Base-by-base conservation (phyloP, 64 coral and sea anemone genomes). In the Exaiptasia diaphana region DNA sequence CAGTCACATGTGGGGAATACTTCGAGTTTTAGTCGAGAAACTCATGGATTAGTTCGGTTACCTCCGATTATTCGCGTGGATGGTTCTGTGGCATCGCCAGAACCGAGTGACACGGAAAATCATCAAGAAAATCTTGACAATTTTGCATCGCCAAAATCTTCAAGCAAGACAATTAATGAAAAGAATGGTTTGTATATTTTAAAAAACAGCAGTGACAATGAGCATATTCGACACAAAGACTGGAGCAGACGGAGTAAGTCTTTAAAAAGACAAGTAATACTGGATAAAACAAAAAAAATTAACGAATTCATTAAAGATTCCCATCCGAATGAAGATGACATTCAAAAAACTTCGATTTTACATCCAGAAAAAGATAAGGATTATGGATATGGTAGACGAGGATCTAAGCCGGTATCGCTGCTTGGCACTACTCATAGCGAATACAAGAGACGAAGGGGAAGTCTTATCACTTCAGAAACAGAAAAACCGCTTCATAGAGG, bases 41-140 rank as follows among this genome's bases (percentile, higher is more conserved):
- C 46, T 67, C 91, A 94, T 14, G 91, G 91, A 23, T 63, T 94
- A 2, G 91, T 94, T 39, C 72, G 91, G 28, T 44, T 94, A 12
- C 91, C 91, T 44, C 91, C 91, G 53, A 88, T 94, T 11, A 79
- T 87, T 60, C 90, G 69, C 3, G 48, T 93, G 50, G 90, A 93
- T 48, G 87, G n/a, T n/a, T n/a, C n/a, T n/a, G n/a, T n/a, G n/a
- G n/a, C n/a, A n/a, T n/a, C n/a, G n/a, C n/a, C n/a, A n/a, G n/a
- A n/a, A n/a, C n/a, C n/a, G n/a, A n/a, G n/a, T n/a, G n/a, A n/a
- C n/a, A n/a, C n/a, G n/a, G n/a, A n/a, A n/a, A n/a, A n/a, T n/a
- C n/a, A n/a, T n/a, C n/a, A n/a, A n/a, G n/a, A n/a, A n/a, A n/a
- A n/a, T n/a, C n/a, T n/a, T n/a, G n/a, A n/a, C n/a, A n/a, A n/a